phyloP scores from a whole-genome alignment of 2,797 vertebrate genomes.

The Australoheros facetus region DNA sequence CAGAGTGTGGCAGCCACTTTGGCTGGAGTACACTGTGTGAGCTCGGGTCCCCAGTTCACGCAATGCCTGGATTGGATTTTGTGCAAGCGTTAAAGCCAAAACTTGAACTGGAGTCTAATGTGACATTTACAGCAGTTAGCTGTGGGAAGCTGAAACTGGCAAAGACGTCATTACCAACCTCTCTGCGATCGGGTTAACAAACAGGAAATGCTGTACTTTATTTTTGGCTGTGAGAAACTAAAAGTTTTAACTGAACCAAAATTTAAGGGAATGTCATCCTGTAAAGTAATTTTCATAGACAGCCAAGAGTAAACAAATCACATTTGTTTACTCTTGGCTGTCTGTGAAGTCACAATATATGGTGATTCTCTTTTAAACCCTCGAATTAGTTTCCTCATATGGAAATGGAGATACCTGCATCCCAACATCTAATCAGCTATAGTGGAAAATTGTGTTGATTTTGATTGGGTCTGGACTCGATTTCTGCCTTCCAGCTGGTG shows the following conservation, averaged over 20 bases:
- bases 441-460: background rate
- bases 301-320: background rate
- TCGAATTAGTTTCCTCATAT: background rate
- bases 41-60: constrained; percentile 12
- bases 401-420: background rate
- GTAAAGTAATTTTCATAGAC: constrained; percentile 1
- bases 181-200: background rate
- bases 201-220: background rate
- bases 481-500: background rate
- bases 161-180: constrained; percentile 48
- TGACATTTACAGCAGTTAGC: constrained; percentile 17
- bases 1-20: constrained; percentile 27
- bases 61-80: constrained; percentile 29
- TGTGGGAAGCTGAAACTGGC: constrained; percentile 47
- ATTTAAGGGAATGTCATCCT: constrained; percentile 1
- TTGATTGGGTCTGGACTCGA: background rate
- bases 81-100: constrained; percentile 27
- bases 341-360: background rate
- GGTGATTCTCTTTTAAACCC: background rate
- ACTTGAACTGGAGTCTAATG: constrained; percentile 39
- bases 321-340: background rate
- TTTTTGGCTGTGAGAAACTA: background rate
- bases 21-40: constrained; percentile 19
- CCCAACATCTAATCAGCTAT: constrained; percentile 4
- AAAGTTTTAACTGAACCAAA: constrained; percentile 14